A percentile compares a stretch with the other conserved stretches of the same genome.
Conservation (phyloP, 1,140 invertebrate species). For the Hylaeus volcanicus region DNA sequence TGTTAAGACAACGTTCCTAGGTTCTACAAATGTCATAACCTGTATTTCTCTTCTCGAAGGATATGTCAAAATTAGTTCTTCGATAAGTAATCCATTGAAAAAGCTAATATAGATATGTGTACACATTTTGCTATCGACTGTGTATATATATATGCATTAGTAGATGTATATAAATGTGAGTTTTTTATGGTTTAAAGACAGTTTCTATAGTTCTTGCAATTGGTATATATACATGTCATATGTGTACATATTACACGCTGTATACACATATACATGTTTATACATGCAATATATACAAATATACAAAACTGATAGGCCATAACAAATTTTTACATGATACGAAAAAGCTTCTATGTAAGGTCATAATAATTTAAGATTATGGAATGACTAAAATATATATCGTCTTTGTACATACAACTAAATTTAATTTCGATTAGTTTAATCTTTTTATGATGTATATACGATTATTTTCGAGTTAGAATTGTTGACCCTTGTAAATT, state of each 20-base stretch:
- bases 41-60: conserved; percentile 15
- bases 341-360: conserved; percentile 14
- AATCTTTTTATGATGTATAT: conserved; percentile 5
- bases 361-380: conserved; percentile 9
- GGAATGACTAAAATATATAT: not conserved
- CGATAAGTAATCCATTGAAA: not conserved
- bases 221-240: conserved; percentile 7
- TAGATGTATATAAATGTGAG: conserved; percentile 17
- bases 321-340: conserved; percentile 11
- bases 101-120: not conserved
- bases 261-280: conserved; percentile 8
- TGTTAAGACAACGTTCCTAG: conserved; percentile 4
- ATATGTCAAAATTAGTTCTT: conserved; percentile 22
- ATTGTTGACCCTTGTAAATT: conserved; percentile 6
- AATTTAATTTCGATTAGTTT: conserved; percentile 26
- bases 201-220: not conserved
- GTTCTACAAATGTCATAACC: conserved; percentile 28
- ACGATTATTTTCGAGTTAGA: not conserved
- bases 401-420: conserved; percentile 24
- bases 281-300: not conserved
- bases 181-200: conserved; percentile 6
- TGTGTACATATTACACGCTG: not conserved
- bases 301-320: conserved; percentile 7
- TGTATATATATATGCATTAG: conserved; percentile 6
- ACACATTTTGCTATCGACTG: not conserved